These are phyloP conservation scores for Lymantria monacha DNA, from an alignment of 2,888 invertebrate species.

Conservation along the genomic window DNA sequence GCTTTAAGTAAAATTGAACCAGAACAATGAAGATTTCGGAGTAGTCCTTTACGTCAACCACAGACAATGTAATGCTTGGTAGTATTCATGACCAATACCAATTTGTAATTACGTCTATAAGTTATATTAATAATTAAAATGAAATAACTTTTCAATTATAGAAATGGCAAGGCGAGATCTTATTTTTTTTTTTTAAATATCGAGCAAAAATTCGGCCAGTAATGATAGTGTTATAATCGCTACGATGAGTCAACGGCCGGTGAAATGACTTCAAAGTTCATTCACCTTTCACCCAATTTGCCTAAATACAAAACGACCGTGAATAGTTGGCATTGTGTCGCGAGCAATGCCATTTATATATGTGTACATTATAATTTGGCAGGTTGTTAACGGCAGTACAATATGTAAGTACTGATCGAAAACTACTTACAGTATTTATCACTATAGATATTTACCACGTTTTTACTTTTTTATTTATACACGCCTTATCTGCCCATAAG, in stretches of 20 bases:
- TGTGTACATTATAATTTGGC: conserved; percentile 31
- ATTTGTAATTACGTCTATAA: too few relatives aligned
- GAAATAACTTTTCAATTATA: too few relatives aligned
- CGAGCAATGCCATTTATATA: conserved; percentile 29
- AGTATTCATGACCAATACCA: too few relatives aligned
- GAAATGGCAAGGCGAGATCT: too few relatives aligned
- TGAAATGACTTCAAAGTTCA: conserved; percentile 60
- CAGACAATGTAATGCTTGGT: too few relatives aligned
- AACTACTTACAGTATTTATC: conserved; percentile 9
- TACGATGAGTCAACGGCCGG: conserved; percentile 63
- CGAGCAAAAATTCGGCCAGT: conserved; percentile 62
- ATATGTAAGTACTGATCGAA: conserved; percentile 11
- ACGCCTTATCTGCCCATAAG: background rate
- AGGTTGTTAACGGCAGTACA: conserved; percentile 30
- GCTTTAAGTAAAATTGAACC: too few relatives aligned
- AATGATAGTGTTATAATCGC: conserved; percentile 62
- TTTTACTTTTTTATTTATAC: background rate
- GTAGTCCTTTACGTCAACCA: too few relatives aligned
- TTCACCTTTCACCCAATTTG: conserved; percentile 76
- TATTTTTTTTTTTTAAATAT: conserved; percentile 29
- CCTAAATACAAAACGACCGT: conserved; percentile 53
- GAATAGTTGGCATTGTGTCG: conserved; percentile 41
- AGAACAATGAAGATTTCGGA: too few relatives aligned
- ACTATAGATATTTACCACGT: conserved; percentile 5
- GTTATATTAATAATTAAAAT: too few relatives aligned